Evolutionary conservation across 2,113 vertebrate genomes (phyloP), one percentile per base, ranked within the genome.

Genomic region (Kryptolebias marmoratus): DNA sequence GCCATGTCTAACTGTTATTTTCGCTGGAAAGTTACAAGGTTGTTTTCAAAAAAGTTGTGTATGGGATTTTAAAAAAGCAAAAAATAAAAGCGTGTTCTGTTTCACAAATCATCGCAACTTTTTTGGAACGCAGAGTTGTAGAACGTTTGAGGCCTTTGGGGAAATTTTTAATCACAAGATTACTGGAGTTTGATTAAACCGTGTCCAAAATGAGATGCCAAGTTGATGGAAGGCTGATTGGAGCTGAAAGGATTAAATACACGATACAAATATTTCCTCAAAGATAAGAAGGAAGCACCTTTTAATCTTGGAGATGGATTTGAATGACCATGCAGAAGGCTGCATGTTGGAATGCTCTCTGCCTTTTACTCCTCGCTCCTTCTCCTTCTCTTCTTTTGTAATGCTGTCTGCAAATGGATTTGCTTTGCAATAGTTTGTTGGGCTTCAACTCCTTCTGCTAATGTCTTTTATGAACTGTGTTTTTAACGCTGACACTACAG

Each of bases 111-210:
- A 31, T 57, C 12, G 28, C 16, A 32, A 3, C 54, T 15, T 68
- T 68, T 45, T 49, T 69, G 28, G 36, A 58, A 31, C 22, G 22
- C 22, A 22, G 22, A 22, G 22, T 22, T 58, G 11, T 1, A 48
- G 55, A 71, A 77, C 50, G 76, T 71, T 66, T 32, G 67, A 77
- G 63, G 60, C 71, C 75, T 85, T 84, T 84, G 76, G 79, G 80
- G 76, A 81, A 13, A 72, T 48, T 42, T 73, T 2, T 52, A 47
- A 22, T 47, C 42, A 63, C 8, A 32, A 56, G 5, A 62, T 56
- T 14, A 27, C 5, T 63, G 8, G n/a, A 30, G 44, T 50, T 73
- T 61, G 4, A 49, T 58, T 30, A 52, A 65, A 70, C 16, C 50
- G 36, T 39, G 50, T n/a, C 11, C 22, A 66, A 66, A 49, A 47